These are phyloP conservation scores for Connochaetes taurinus DNA, from an alignment of 2,113 vertebrate genomes.

Conservation along the genomic window DNA sequence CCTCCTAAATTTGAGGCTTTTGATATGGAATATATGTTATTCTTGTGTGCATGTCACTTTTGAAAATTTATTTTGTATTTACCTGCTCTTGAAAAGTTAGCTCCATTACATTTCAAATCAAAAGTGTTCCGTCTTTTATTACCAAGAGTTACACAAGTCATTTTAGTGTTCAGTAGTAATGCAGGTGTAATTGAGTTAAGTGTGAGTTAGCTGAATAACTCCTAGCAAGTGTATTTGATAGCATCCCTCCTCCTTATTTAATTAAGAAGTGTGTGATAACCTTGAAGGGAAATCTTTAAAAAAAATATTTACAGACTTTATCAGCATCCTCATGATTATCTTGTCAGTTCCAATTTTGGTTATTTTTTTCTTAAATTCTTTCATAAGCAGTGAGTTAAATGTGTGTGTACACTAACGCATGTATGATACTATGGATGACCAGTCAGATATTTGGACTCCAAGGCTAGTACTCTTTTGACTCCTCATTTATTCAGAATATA, in stretches of 20 bases:
- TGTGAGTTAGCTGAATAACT: conserved; percentile 18
- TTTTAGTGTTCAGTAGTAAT: conserved; percentile 28
- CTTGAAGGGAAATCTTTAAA: background rate
- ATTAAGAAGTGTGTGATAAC: background rate
- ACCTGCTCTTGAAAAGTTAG: background rate
- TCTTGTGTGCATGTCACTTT: background rate
- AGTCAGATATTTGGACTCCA: background rate
- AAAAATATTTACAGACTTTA: background rate
- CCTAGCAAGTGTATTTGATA: conserved; percentile 28
- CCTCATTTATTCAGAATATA: background rate
- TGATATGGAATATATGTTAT: background rate
- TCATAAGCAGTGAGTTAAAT: conserved; percentile 16
- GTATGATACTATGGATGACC: background rate
- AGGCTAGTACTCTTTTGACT: background rate
- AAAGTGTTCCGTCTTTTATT: conserved; percentile 5
- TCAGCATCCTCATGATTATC: background rate
- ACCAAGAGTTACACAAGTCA: background rate
- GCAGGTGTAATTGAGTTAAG: background rate
- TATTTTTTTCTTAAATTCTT: conserved; percentile 38
- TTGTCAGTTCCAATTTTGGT: background rate
- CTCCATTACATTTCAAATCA: conserved; percentile 27
- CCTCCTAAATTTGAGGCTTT: background rate
- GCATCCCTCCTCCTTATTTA: background rate
- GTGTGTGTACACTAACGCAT: background rate
- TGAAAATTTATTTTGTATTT: conserved; percentile 13